Percentiles rank a stretch among this genome's conserved stretches.
phyloP scores from a whole-genome alignment of 2,888 invertebrate genomes.

The Liopterus haemorrhoidalis region DNA sequence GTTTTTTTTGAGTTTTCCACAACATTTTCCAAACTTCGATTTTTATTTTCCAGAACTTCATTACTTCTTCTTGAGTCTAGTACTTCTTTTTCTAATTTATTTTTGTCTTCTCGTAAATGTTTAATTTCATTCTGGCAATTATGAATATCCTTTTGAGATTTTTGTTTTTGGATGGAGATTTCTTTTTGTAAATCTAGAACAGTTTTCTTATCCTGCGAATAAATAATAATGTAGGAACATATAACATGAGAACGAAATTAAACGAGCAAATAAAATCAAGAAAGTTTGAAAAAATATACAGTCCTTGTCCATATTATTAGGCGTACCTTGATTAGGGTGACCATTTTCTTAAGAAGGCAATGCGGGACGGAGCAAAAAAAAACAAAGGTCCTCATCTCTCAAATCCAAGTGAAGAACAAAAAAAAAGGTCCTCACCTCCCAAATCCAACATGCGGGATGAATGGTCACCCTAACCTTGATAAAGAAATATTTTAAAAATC shows the following conservation, averaged over 20 bases:
- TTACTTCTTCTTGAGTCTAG: conserved; percentile 34
- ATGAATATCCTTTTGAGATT: conserved; percentile 54
- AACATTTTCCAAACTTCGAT: conserved; percentile 38
- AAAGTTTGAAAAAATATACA: no score
- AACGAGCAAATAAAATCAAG: neutral
- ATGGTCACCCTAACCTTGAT: no score
- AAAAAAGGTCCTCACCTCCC: no score
- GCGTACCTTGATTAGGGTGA: no score
- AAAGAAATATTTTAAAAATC: no score
- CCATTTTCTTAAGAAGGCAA: no score
- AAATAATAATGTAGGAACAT: conserved; percentile 21
- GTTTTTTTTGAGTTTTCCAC: conserved; percentile 39
- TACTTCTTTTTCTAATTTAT: conserved; percentile 31
- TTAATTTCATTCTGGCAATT: conserved; percentile 43
- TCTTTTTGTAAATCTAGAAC: conserved; percentile 40
- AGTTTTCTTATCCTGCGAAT: conserved; percentile 38
- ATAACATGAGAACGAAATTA: neutral
- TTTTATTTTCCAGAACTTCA: conserved; percentile 39
- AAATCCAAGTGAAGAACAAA: no score
- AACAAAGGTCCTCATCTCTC: no score
- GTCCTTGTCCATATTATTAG: no score
- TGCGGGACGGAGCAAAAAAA: no score
- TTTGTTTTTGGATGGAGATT: conserved; percentile 44
- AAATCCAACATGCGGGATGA: no score
- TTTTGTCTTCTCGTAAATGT: conserved; percentile 36